Base-by-base conservation (phyloP, 2,797 vertebrate species). In the Sebastes nivosus region DNA sequence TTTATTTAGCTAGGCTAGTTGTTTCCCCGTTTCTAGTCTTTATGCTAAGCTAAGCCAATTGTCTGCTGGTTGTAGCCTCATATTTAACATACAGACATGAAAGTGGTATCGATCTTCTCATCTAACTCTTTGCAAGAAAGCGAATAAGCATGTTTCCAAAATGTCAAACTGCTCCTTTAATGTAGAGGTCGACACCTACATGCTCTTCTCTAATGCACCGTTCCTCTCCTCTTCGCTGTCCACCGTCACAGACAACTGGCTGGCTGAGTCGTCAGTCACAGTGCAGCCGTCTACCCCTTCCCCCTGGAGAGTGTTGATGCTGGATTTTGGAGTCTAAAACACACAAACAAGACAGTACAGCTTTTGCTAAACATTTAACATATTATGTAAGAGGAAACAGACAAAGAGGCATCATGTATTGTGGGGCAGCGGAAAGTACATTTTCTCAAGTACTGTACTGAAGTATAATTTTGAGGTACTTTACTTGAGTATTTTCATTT, bases 191-290 rank as follows among this genome's bases (percentile, higher is more conserved):
- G 57, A 64, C 59, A 95, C 97, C 93, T 95, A 97, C 97, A 97
- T 95, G 95, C 97, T 97, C 92, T 96, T 97, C 92, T 97, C 97
- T 89, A 97, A 94, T 87, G 97, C 96, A 64, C 63, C 61, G 81
- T 76, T 95, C 88, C 93, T 94, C 86, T 96, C 96, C 71, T 97
- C 96, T 54, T 97, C 96, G 61, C 88, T 96, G 93, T 95, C 94
- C 67, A 88, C 83, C 1, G 80, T 63, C n/a, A 88, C 83, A 7
- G 92, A 94, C 75, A 90, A 88, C 74, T 90, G 92, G 84, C 88
- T 94, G 50, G 64, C 80, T 5, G 91, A 87, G 85, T 94, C 93
- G 2, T 92, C 91, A 1, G 79, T 88, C 72, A 78, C 61, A 25
- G 63, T 27, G 38, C 89, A 79, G 89, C 88, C 69, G 70, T 93